These are phyloP conservation scores for Apeira syringaria DNA, from an alignment of 2,888 invertebrate species.

Conservation along the genomic window DNA sequence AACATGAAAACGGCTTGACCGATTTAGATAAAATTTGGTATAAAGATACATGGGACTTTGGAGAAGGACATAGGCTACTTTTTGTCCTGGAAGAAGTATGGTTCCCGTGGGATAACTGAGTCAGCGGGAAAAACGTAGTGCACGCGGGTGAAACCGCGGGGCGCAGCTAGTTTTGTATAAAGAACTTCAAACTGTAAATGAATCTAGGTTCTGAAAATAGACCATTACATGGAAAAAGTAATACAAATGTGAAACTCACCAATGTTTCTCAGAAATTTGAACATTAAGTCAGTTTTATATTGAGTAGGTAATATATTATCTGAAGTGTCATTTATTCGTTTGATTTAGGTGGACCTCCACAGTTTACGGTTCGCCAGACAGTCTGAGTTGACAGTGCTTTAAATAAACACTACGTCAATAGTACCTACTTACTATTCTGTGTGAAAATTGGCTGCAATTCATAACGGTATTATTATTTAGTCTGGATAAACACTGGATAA, in stretches of 20 bases:
- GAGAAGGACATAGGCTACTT: too few species aligned
- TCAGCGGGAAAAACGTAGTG: too few species aligned
- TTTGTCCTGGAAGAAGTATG: too few species aligned
- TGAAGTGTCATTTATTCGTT: conserved; percentile 28
- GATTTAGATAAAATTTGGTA: too few species aligned
- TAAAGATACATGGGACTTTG: too few species aligned
- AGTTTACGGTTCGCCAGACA: conserved; percentile 45
- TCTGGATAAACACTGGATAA: conserved; percentile 26
- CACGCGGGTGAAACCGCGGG: too few species aligned
- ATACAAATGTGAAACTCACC: conserved; percentile 1
- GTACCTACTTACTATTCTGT: conserved; percentile 26
- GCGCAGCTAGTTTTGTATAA: too few species aligned
- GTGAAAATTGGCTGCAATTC: conserved; percentile 21
- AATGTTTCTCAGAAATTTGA: conserved; percentile 33
- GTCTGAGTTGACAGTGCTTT: conserved; percentile 46
- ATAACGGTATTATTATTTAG: conserved; percentile 21
- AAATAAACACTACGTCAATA: conserved; percentile 51
- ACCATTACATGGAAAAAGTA: neutral
- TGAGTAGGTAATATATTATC: conserved; percentile 34
- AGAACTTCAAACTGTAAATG: too few species aligned
- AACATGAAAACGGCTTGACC: too few species aligned
- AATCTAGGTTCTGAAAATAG: conserved; percentile 1
- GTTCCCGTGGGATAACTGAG: too few species aligned
- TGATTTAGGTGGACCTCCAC: conserved; percentile 34
- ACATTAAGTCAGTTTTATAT: conserved; percentile 22